Percentiles rank a stretch among this genome's conserved stretches.
Evolutionary conservation across 2,797 vertebrate species (phyloP).

Genomic region (Selene dorsalis): DNA sequence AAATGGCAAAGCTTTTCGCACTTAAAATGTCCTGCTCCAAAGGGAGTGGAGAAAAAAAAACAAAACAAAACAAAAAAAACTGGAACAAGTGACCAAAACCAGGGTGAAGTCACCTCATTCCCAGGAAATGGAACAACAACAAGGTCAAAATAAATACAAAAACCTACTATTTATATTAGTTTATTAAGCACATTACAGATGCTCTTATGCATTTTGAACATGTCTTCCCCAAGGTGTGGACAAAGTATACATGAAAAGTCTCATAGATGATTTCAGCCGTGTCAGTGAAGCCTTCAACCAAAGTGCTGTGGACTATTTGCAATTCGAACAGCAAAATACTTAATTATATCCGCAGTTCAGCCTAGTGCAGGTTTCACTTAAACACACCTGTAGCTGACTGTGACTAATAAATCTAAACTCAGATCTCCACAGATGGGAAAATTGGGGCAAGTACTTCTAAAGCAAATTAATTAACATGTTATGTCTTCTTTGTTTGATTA

Average conservation of each 20-base stretch:
- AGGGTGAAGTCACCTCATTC: conserved; percentile 28
- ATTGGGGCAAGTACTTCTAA: no score
- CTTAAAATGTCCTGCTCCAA: conserved; percentile 67
- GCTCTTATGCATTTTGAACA: neutral
- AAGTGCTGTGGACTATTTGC: no score
- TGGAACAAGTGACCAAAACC: conserved; percentile 39
- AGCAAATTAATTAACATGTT: neutral
- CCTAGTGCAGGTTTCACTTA: no score
- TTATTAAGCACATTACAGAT: conserved; percentile 9
- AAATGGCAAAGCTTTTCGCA: conserved; percentile 79
- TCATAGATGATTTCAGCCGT: no score
- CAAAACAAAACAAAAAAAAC: conserved; percentile 24
- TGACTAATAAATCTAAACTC: no score
- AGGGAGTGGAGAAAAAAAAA: conserved; percentile 29
- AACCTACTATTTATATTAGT: conserved; percentile 24
- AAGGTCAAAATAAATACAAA: conserved; percentile 19
- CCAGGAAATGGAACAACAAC: neutral
- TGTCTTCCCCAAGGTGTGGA: neutral
- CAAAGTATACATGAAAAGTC: neutral
- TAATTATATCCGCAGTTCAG: no score
- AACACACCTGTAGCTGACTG: no score
- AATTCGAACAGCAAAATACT: no score
- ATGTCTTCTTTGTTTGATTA: no score
- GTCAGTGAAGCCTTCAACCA: no score
- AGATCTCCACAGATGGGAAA: no score